Percentiles rank a stretch among this genome's conserved stretches.
phyloP scores from a whole-genome alignment of 2,113 vertebrate genomes.

The Saimiri boliviensis region DNA sequence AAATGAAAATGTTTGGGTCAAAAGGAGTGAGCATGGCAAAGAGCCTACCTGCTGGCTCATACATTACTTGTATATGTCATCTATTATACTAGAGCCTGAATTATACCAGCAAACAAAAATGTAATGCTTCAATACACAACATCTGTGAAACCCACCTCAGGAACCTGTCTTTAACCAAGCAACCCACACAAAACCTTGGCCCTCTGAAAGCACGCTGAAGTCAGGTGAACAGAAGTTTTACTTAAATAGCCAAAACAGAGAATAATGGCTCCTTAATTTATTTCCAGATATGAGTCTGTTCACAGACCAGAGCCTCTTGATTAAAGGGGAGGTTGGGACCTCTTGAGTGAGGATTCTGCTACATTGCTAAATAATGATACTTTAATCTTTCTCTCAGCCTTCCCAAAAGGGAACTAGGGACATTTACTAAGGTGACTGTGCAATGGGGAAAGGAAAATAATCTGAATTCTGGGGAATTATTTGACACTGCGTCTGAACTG shows the following conservation, averaged over 20 bases:
- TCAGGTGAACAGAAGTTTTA: neutral
- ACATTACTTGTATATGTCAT: too few species aligned
- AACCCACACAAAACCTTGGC: too few species aligned
- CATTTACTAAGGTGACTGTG: neutral
- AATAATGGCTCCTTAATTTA: neutral
- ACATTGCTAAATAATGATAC: neutral
- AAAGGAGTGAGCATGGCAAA: neutral
- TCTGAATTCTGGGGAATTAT: neutral
- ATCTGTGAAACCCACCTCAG: too few species aligned
- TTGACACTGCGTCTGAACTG: neutral
- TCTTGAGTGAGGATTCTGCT: neutral
- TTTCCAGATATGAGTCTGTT: neutral
- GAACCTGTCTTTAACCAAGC: too few species aligned
- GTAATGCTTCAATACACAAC: too few species aligned
- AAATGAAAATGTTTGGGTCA: neutral
- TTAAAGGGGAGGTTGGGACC: neutral
- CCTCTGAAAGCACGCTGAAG: too few species aligned
- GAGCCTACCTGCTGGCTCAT: too few species aligned
- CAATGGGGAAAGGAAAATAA: neutral
- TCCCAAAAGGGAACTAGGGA: neutral
- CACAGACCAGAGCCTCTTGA: neutral
- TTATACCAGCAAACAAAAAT: too few species aligned
- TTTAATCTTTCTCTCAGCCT: neutral
- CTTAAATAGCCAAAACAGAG: neutral
- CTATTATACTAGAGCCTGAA: too few species aligned